Percentiles rank a stretch among this genome's conserved stretches.
These are phyloP conservation scores for Heliconius melpomene DNA, from an alignment of 1,140 invertebrate genomes.

Conservation along the genomic window DNA sequence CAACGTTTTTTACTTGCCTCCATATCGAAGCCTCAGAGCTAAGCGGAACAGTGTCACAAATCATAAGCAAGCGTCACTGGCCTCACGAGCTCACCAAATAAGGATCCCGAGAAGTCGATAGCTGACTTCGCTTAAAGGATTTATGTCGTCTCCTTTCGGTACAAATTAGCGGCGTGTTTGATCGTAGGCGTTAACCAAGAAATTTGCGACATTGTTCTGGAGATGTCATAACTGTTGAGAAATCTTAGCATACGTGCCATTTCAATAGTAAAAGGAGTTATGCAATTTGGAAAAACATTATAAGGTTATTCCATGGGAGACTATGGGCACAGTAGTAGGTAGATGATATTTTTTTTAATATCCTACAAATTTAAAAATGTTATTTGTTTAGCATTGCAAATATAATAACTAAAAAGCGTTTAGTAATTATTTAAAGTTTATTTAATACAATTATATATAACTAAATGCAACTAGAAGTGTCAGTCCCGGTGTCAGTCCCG, in stretches of 20 bases:
- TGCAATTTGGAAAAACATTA: not conserved
- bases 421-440: too few relatives aligned
- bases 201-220: conserved; percentile 53
- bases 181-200: conserved; percentile 67
- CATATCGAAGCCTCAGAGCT: conserved; percentile 15
- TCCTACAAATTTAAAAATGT: too few relatives aligned
- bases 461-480: too few relatives aligned
- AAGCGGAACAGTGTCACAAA: conserved; percentile 54
- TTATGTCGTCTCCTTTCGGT: conserved; percentile 71
- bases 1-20: conserved; percentile 12
- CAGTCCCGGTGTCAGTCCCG: not conserved
- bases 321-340: too few relatives aligned
- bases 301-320: too few relatives aligned
- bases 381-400: too few relatives aligned
- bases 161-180: conserved; percentile 70
- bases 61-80: conserved; percentile 66
- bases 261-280: conserved; percentile 3
- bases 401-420: too few relatives aligned
- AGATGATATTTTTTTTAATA: too few relatives aligned
- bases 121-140: conserved; percentile 66
- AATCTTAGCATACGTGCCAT: conserved; percentile 14
- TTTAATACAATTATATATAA: too few relatives aligned
- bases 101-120: conserved; percentile 61
- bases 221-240: conserved; percentile 17
- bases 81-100: conserved; percentile 72